Percentiles rank a stretch among this genome's conserved stretches.
These are phyloP conservation scores for Nycticryphes semicollaris DNA, from an alignment of 2,113 vertebrate species.

Conservation along the genomic window DNA sequence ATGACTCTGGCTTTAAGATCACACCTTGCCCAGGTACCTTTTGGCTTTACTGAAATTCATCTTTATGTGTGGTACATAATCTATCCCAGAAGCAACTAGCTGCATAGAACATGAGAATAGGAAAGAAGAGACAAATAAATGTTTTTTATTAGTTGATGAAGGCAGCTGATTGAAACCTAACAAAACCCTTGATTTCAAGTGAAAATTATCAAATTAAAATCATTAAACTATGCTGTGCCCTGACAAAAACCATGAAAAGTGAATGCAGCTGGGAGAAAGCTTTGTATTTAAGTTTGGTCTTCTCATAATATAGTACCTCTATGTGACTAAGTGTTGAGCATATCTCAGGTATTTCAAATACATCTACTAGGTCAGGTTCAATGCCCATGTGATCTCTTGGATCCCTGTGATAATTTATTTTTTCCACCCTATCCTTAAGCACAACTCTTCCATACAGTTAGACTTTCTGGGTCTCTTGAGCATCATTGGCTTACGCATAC, in stretches of 20 bases:
- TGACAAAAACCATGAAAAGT: not conserved
- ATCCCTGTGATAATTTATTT: not conserved
- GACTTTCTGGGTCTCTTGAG: not conserved
- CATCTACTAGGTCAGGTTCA: not conserved
- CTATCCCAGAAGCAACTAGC: not conserved
- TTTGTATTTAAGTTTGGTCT: not conserved
- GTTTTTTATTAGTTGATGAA: not conserved
- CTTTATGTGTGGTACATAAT: accelerated
- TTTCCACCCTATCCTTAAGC: not conserved
- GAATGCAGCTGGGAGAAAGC: not conserved
- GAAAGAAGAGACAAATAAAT: not conserved
- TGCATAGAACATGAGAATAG: not conserved
- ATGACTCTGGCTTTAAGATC: not conserved
- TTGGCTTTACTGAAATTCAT: not conserved
- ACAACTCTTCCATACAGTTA: not conserved
- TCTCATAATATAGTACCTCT: not conserved
- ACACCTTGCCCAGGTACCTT: not conserved
- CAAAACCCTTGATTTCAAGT: not conserved
- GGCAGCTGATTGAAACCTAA: not conserved
- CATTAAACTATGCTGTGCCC: not conserved
- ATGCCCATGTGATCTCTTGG: not conserved
- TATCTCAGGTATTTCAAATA: not conserved
- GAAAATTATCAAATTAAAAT: not conserved
- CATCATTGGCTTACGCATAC: not conserved
- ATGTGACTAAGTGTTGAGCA: not conserved